Conservation (phyloP, 2,888 invertebrate species). For the Drosophila picticornis region DNA sequence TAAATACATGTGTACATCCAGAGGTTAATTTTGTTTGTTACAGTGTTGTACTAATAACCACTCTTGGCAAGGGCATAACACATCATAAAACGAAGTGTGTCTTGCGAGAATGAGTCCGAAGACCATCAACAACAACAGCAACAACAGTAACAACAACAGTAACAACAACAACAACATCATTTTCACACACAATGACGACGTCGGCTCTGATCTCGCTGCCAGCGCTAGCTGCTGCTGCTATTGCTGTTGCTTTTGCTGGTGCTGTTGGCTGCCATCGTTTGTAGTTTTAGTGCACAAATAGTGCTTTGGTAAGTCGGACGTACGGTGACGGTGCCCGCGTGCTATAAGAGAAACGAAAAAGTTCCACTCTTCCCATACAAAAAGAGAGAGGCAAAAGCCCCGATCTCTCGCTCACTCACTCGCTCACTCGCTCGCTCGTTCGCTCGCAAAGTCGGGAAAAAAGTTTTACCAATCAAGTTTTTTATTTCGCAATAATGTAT, state of each 20-base stretch:
- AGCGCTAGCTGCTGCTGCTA: constrained; percentile 6
- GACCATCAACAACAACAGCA: constrained; percentile 4
- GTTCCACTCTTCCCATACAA: constrained; percentile 38
- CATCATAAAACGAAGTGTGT: constrained; percentile 55
- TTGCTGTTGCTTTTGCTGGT: constrained; percentile 12
- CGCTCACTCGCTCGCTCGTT: constrained; percentile 53
- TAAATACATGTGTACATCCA: constrained; percentile 12
- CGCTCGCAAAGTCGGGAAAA: constrained; percentile 69
- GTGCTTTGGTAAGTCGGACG: constrained; percentile 60
- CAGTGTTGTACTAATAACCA: constrained; percentile 53
- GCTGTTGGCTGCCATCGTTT: constrained; percentile 32
- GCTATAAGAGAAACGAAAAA: constrained; percentile 47
- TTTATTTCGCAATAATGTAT: constrained; percentile 81
- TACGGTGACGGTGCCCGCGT: constrained; percentile 51
- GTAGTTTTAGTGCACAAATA: constrained; percentile 63
- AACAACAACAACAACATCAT: constrained; percentile 13
- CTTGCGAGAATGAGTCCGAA: constrained; percentile 54
- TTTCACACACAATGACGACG: constrained; percentile 49
- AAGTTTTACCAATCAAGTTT: constrained; percentile 81
- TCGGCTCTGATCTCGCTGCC: constrained; percentile 45
- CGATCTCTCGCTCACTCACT: constrained; percentile 69
- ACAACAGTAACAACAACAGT: background rate
- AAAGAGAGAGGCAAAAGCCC: constrained; percentile 62
- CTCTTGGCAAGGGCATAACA: constrained; percentile 59
- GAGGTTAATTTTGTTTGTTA: constrained; percentile 41